phyloP scores from a whole-genome alignment of 2,113 vertebrate species.

The Neopipo cinnamomea region DNA sequence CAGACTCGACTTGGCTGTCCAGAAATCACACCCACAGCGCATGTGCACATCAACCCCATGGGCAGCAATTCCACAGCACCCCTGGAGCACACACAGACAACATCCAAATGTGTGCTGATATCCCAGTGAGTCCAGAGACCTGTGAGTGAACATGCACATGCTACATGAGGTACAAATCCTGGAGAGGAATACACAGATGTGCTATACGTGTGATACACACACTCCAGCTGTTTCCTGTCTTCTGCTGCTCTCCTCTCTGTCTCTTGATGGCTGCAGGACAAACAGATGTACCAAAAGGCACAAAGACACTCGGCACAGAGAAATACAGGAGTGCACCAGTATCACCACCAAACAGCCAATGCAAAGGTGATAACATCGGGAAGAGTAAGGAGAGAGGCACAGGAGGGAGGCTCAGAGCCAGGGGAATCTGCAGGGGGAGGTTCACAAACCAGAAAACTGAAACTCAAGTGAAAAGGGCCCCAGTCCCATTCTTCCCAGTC shows the following conservation, averaged over 20 bases:
- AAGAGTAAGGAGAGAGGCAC: background rate
- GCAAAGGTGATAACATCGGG: background rate
- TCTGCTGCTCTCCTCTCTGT: background rate
- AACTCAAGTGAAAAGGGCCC: background rate
- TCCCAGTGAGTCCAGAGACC: background rate
- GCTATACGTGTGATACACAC: background rate
- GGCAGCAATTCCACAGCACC: background rate
- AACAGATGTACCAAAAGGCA: background rate
- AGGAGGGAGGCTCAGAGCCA: background rate
- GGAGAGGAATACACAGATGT: background rate
- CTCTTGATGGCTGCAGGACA: background rate
- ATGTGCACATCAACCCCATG: accelerated
- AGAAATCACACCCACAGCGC: background rate
- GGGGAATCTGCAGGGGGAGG: background rate
- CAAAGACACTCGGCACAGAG: background rate
- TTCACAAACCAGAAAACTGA: background rate
- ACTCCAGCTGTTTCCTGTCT: background rate
- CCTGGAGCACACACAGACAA: accelerated
- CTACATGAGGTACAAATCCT: background rate
- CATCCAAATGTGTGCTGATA: background rate
- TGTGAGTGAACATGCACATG: background rate
- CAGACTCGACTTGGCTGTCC: background rate
- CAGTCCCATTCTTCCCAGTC: background rate
- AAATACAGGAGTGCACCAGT: background rate
- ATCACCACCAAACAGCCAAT: background rate